Conservation (phyloP, 2,888 invertebrate genomes). For the Agapetus fuscipes region DNA sequence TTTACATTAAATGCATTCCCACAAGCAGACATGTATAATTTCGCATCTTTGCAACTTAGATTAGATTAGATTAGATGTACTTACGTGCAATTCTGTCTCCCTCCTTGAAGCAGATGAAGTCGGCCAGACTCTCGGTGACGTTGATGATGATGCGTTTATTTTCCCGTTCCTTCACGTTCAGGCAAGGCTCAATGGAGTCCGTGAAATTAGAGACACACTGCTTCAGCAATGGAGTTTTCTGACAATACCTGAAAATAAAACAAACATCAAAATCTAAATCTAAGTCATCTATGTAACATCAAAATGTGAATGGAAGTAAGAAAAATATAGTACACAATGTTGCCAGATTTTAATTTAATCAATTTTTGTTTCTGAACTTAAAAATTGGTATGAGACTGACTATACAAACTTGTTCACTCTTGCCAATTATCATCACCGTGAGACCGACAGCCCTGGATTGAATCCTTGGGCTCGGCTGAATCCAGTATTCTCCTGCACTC, state of each 20-base stretch:
- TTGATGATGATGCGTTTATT: constrained; percentile 53
- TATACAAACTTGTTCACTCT: neutral
- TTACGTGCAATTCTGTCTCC: constrained; percentile 73
- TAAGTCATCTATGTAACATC: neutral
- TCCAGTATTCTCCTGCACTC: too few relatives aligned
- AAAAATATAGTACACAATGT: neutral
- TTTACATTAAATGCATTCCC: too few relatives aligned
- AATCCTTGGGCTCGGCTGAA: too few relatives aligned
- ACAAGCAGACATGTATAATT: too few relatives aligned
- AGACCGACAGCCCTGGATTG: too few relatives aligned
- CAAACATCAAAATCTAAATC: too few relatives aligned
- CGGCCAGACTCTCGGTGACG: constrained; percentile 57
- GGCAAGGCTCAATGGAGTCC: constrained; percentile 49
- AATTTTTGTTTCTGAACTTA: neutral
- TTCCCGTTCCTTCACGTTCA: constrained; percentile 50
- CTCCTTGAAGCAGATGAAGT: constrained; percentile 70
- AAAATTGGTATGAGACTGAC: constrained; percentile 1
- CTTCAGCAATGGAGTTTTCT: constrained; percentile 49
- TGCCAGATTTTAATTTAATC: neutral
- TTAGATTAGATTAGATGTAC: too few relatives aligned
- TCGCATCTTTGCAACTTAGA: too few relatives aligned
- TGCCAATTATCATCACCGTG: too few relatives aligned
- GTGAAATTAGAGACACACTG: constrained; percentile 52
- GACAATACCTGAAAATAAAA: constrained; percentile 52
- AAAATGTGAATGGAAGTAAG: too few relatives aligned